Conservation (phyloP, 2,888 invertebrate genomes). For the Tromatobia lineatoria region DNA sequence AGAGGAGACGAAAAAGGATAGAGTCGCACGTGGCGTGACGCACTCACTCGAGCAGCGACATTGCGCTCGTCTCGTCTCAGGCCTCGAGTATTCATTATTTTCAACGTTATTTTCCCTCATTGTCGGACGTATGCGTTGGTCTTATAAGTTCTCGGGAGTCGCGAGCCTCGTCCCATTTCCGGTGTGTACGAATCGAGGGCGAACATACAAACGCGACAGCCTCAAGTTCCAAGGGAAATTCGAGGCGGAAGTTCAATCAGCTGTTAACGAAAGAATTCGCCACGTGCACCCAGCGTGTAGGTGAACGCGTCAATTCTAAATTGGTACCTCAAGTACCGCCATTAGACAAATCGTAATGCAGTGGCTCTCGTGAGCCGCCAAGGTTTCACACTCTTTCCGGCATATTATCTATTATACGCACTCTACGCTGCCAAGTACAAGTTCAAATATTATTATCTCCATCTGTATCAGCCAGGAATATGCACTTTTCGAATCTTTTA, state of each 20-base stretch:
- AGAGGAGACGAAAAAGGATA: slow-evolving; percentile 15
- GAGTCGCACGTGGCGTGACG: slow-evolving; percentile 59
- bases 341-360: slow-evolving; percentile 1
- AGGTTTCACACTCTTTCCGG: slow-evolving; percentile 22
- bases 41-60: slow-evolving; percentile 52
- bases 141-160: slow-evolving; percentile 47
- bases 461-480: background rate
- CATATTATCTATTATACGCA: slow-evolving; percentile 20
- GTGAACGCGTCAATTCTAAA: slow-evolving; percentile 32
- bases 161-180: slow-evolving; percentile 54
- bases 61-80: slow-evolving; percentile 41
- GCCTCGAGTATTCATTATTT: slow-evolving; percentile 55
- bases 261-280: slow-evolving; percentile 48
- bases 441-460: background rate
- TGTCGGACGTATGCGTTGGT: slow-evolving; percentile 50
- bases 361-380: slow-evolving; percentile 36
- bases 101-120: slow-evolving; percentile 45
- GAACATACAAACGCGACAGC: background rate
- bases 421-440: slow-evolving; percentile 7
- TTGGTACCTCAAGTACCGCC: slow-evolving; percentile 35
- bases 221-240: slow-evolving; percentile 55
- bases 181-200: slow-evolving; percentile 40
- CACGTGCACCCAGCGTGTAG: slow-evolving; percentile 44
- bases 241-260: slow-evolving; percentile 59
- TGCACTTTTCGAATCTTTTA: background rate